A percentile compares a stretch with the other conserved stretches of the same genome.
phyloP scores from a whole-genome alignment of 2,113 vertebrate genomes.

The Siniperca knerii region DNA sequence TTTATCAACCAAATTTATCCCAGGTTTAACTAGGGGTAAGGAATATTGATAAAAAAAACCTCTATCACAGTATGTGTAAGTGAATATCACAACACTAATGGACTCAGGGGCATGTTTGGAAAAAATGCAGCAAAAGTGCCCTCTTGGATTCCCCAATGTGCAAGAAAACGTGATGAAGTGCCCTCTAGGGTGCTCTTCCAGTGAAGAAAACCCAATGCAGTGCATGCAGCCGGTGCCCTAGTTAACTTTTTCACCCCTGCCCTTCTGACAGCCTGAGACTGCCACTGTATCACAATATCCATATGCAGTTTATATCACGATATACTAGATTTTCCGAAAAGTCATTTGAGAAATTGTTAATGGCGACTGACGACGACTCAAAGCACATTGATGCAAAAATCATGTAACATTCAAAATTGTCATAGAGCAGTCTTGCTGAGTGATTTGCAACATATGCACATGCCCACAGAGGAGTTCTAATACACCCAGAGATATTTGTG shows the following conservation, averaged over 20 bases:
- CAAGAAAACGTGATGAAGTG: no score
- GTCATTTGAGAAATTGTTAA: background rate
- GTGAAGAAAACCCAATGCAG: no score
- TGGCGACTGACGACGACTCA: background rate
- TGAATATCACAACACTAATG: background rate
- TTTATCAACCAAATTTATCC: background rate
- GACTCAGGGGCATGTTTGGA: no score
- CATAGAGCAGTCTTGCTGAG: background rate
- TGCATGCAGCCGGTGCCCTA: no score
- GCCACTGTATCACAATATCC: background rate
- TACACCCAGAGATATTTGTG: background rate
- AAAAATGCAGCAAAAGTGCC: no score
- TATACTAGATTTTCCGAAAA: no score
- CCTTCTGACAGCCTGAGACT: no score
- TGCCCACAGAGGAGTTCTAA: background rate
- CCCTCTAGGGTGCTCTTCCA: no score
- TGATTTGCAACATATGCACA: no score
- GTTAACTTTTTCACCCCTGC: no score
- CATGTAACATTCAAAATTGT: background rate
- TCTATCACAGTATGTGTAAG: background rate
- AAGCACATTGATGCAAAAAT: background rate
- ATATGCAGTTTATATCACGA: no score
- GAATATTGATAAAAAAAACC: background rate
- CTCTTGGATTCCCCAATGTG: no score
- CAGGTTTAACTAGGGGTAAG: background rate